phyloP scores from a whole-genome alignment of 2,888 invertebrate species.

The Nomada hirtipes region DNA sequence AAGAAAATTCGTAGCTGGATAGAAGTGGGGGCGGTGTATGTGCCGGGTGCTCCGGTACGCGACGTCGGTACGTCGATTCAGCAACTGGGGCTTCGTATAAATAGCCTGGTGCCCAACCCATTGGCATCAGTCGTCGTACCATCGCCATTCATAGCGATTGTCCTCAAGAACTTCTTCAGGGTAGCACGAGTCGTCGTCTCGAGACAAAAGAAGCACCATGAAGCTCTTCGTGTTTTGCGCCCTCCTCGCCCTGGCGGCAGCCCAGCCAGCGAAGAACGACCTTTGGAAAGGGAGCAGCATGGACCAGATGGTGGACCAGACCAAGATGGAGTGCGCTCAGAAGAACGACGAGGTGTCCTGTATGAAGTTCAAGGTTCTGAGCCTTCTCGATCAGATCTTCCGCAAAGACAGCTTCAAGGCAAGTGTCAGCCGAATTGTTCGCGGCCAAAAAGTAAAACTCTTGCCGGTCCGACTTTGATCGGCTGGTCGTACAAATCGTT shows the following conservation, averaged over 20 bases:
- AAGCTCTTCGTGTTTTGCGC: constrained; percentile 82
- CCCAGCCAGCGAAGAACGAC: constrained; percentile 88
- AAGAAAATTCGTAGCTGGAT: constrained; percentile 81
- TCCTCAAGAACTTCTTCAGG: constrained; percentile 49
- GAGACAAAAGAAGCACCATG: constrained; percentile 57
- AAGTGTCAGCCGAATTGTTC: constrained; percentile 71
- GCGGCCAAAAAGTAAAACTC: background rate
- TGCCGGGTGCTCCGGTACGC: constrained; percentile 56
- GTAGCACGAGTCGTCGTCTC: constrained; percentile 35
- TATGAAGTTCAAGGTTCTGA: constrained; percentile 93
- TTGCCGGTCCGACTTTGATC: background rate
- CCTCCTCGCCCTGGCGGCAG: constrained; percentile 86
- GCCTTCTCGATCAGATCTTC: constrained; percentile 91
- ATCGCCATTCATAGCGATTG: constrained; percentile 70
- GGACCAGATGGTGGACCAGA: constrained; percentile 91
- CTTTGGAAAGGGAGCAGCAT: constrained; percentile 90
- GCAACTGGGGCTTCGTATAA: constrained; percentile 79
- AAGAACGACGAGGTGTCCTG: constrained; percentile 92
- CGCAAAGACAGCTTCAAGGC: constrained; percentile 93
- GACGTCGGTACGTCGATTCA: constrained; percentile 46
- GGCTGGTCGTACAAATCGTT: too few relatives aligned
- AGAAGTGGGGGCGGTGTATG: constrained; percentile 71
- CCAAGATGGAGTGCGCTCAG: constrained; percentile 90
- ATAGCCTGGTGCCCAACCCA: constrained; percentile 80
- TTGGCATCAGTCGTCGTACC: constrained; percentile 81